These are phyloP conservation scores for Picus viridis DNA, from an alignment of 2,797 vertebrate genomes.

Conservation along the genomic window DNA sequence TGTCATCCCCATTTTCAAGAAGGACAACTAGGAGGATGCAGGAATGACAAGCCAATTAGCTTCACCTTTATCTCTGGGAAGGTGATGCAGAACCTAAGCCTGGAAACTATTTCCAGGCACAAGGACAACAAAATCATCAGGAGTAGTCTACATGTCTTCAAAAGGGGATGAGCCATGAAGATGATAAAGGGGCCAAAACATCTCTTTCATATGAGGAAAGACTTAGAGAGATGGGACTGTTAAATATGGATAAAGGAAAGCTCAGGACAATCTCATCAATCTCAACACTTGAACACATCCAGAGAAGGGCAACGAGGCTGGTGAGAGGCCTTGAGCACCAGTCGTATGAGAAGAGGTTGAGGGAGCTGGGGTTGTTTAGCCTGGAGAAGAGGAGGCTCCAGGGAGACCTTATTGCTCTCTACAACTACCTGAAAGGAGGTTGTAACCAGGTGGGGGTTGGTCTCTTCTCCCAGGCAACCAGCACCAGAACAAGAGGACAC, in stretches of 20 bases:
- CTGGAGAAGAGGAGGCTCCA: no score
- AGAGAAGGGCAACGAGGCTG: no score
- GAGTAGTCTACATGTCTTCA: not conserved
- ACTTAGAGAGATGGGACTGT: not conserved
- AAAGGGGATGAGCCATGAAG: not conserved
- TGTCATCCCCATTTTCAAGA: no score
- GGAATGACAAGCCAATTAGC: not conserved
- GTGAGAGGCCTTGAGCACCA: no score
- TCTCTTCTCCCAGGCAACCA: no score
- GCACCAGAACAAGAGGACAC: no score
- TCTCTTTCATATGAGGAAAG: not conserved
- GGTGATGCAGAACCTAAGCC: not conserved
- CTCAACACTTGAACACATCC: no score
- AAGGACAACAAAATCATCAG: not conserved
- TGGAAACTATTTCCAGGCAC: not conserved
- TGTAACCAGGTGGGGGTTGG: no score
- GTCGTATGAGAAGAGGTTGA: no score
- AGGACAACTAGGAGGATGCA: not conserved
- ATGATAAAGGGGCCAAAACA: not conserved
- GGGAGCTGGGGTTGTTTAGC: no score
- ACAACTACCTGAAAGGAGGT: no score
- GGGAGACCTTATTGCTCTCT: no score
- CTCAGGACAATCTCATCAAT: accelerated
- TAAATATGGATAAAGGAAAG: not conserved
- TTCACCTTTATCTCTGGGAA: not conserved